Evolutionary conservation across 2,797 vertebrate genomes (phyloP).

Genomic region (Propithecus deckenii): DNA sequence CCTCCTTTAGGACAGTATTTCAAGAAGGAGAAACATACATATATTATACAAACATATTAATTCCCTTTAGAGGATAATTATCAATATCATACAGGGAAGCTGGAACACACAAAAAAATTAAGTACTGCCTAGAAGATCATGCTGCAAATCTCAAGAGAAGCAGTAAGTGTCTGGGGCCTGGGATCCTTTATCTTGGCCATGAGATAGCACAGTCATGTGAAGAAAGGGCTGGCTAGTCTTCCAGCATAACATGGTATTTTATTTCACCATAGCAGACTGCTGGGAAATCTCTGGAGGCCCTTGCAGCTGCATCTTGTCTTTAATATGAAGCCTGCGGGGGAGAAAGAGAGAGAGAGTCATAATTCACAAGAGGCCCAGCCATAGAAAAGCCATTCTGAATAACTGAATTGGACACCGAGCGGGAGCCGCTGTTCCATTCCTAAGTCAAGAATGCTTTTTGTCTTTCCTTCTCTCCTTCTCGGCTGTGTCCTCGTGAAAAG

Average conservation of each 20-base stretch:
- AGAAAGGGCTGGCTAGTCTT: conserved; percentile 47
- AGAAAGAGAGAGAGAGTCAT: not conserved
- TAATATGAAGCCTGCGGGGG: conserved; percentile 34
- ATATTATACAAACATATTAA: not conserved
- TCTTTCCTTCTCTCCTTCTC: conserved; percentile 53
- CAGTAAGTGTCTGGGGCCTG: not conserved
- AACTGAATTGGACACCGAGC: conserved; percentile 41
- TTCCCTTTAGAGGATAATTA: not conserved
- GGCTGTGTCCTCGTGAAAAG: conserved; percentile 67
- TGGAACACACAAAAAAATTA: not conserved
- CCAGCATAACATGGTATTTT: conserved; percentile 58
- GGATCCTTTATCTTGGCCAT: not conserved
- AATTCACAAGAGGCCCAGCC: conserved; percentile 63
- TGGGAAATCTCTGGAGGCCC: conserved; percentile 67
- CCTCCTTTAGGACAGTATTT: not conserved
- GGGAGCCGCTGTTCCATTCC: conserved; percentile 32
- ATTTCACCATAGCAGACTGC: conserved; percentile 62
- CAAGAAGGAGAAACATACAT: not conserved
- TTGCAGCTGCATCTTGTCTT: conserved; percentile 75
- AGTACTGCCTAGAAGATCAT: not conserved
- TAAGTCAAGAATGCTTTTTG: conserved; percentile 67
- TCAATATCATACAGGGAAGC: not conserved
- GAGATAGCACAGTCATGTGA: conserved; percentile 43
- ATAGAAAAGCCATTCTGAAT: conserved; percentile 57
- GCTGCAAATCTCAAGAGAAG: conserved; percentile 16